phyloP scores from a whole-genome alignment of 2,888 invertebrate genomes.

The Liodrosophila aerea region DNA sequence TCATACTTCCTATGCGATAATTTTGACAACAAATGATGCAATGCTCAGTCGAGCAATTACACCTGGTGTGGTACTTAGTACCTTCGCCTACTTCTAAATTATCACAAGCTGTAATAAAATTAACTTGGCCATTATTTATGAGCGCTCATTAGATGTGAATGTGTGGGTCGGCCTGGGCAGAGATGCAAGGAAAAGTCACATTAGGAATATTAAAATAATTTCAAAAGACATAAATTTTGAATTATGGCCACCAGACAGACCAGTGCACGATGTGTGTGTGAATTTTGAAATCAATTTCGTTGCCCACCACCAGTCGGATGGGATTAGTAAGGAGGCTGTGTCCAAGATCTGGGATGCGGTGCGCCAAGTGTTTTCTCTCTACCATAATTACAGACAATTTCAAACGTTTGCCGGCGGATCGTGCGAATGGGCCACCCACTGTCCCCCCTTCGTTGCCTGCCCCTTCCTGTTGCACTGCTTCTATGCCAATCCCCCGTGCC shows the following conservation, averaged over 20 bases:
- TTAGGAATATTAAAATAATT: constrained; percentile 77
- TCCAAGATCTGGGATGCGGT: constrained; percentile 14
- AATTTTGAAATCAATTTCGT: constrained; percentile 70
- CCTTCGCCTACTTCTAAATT: constrained; percentile 10
- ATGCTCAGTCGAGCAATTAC: too few species aligned
- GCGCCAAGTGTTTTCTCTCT: constrained; percentile 64
- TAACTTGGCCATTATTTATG: constrained; percentile 27
- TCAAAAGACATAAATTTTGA: constrained; percentile 76
- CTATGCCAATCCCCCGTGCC: background rate
- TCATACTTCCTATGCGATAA: too few species aligned
- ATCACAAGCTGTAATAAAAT: constrained; percentile 41
- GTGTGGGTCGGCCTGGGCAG: constrained; percentile 31
- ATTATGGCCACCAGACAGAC: constrained; percentile 69
- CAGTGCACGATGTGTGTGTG: constrained; percentile 20
- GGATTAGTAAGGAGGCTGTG: background rate
- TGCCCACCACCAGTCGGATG: background rate
- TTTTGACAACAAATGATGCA: too few species aligned
- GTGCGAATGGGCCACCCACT: constrained; percentile 21
- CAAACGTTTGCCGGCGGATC: constrained; percentile 41
- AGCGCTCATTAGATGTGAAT: constrained; percentile 57
- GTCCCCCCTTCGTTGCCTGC: constrained; percentile 9
- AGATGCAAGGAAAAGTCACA: constrained; percentile 52
- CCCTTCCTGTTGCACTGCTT: background rate
- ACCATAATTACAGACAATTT: constrained; percentile 73
- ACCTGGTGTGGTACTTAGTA: too few species aligned